Evolutionary conservation across 2,888 invertebrate genomes (phyloP), one percentile per base, ranked within the genome.

Genomic region (Harpalus rufipes): DNA sequence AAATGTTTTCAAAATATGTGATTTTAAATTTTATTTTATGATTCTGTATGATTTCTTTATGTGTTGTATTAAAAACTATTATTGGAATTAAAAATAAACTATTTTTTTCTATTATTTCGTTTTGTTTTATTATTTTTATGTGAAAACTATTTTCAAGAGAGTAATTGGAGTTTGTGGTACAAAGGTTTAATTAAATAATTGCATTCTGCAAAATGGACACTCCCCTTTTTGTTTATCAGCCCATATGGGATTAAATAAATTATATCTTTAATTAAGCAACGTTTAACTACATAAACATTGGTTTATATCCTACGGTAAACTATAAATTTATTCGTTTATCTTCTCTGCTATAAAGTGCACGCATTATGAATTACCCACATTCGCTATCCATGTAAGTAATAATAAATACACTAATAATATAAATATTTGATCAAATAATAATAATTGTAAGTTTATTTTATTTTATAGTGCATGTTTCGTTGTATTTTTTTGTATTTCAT

Each of bases 61-160:
- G 21, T 63, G 14, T 16, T 59, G 18, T 63, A 21, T 63, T 10
- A 63, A 12, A 63, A 63, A 63, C 21, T 63, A 18, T 25, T 63
- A 18, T 63, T 63, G 8, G 63, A 4, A 21, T 61, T 61, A 10
- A 63, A 16, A 63, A 25, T 21, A 16, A 63, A 63, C 63, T 21
- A 58, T 14, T 59, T 32, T 25, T 32, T 32, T 32, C 32, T 25
- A 65, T 56, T 32, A 56, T 74, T 63, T 72, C n/a, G 32, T 80
- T 72, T 41, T 44, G 56, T 7, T 80, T 63, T 81, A 85, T 85
- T 68, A 58, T 44, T n/a, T 32, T 12, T n/a, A 25, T 14, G 21
- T 68, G 74, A 65, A 85, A 65, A 78, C 8, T 51, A 51, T 51
- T 51, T 44, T 8, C 10, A 51, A 51, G 44, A 51, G 10, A 2